Conservation (phyloP, 2,113 vertebrate genomes). For the human region GRCh38 chr16:73195501-73196000, state of each 20-base stretch:
- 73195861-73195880: neutral
- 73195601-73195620: too few relatives aligned
- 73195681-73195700: too few relatives aligned
- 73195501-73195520: too few relatives aligned
- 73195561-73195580: too few relatives aligned
- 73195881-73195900: neutral
- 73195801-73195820: too few relatives aligned
- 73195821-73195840: neutral
- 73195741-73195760: neutral
- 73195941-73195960: neutral
- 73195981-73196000: neutral
- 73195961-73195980: neutral
- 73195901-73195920: neutral
- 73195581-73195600: too few relatives aligned
- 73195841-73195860: neutral
- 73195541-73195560: too few relatives aligned
- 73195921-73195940: neutral
- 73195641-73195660: too few relatives aligned
- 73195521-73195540: too few relatives aligned
- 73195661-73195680: too few relatives aligned
- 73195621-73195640: too few relatives aligned
- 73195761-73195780: neutral
- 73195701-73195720: neutral
- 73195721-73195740: neutral
- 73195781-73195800: too few relatives aligned